Percentiles rank a stretch among this genome's conserved stretches.
These are phyloP conservation scores for Emys orbicularis DNA, from an alignment of 2,797 vertebrate genomes.

Conservation along the genomic window DNA sequence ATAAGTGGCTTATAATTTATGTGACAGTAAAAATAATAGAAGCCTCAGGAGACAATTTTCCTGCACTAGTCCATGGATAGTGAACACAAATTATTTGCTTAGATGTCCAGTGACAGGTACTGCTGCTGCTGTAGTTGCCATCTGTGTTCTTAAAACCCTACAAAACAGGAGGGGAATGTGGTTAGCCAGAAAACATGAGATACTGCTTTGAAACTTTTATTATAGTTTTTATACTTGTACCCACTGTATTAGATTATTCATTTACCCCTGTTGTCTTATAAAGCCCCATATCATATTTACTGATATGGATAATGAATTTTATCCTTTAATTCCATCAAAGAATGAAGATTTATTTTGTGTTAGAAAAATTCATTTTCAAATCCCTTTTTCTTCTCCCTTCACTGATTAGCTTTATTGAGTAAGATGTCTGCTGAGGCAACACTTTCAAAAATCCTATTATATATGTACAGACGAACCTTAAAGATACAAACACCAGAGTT, in stretches of 20 bases:
- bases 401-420: neutral
- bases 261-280: neutral
- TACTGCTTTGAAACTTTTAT: neutral
- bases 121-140: neutral
- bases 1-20: slow-evolving; percentile 62
- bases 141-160: neutral
- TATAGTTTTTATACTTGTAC: neutral
- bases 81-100: slow-evolving; percentile 53
- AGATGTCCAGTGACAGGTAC: neutral
- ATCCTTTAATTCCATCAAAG: neutral
- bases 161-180: neutral
- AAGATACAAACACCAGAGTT: no score
- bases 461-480: no score
- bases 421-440: neutral
- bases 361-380: neutral
- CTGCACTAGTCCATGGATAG: slow-evolving; percentile 39
- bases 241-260: neutral
- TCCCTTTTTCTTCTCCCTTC: neutral
- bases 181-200: neutral
- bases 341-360: neutral
- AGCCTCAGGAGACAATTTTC: slow-evolving; percentile 50
- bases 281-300: neutral
- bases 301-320: neutral
- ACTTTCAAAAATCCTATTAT: neutral
- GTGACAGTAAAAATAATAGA: slow-evolving; percentile 48